Conservation (phyloP, 2,797 vertebrate genomes). For the Chaenodraco wilsoni region DNA sequence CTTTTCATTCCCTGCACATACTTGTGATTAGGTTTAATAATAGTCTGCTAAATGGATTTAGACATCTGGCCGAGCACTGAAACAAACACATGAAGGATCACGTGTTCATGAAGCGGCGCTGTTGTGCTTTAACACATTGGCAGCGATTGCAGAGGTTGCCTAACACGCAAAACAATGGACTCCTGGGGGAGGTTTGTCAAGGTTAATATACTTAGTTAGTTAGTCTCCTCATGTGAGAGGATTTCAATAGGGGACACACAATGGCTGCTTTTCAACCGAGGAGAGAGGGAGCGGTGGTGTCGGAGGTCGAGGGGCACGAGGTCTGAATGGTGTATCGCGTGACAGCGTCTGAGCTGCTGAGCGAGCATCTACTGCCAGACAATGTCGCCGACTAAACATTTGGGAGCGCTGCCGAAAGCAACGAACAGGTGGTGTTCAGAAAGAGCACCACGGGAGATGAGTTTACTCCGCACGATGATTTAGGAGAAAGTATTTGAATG, state of each 20-base stretch:
- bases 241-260: constrained; percentile 60
- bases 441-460: constrained; percentile 4
- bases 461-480: background rate
- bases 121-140: constrained; percentile 37
- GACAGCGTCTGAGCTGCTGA: constrained; percentile 59
- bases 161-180: constrained; percentile 30
- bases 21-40: constrained; percentile 27
- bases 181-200: constrained; percentile 40
- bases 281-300: constrained; percentile 24
- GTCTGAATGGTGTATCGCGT: constrained; percentile 55
- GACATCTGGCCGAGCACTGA: constrained; percentile 12
- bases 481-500: background rate
- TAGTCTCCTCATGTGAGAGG: constrained; percentile 54
- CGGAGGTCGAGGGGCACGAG: constrained; percentile 50
- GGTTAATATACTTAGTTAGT: constrained; percentile 57
- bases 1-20: constrained; percentile 22
- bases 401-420: constrained; percentile 19
- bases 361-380: constrained; percentile 38
- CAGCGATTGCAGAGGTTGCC: constrained; percentile 23
- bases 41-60: constrained; percentile 1
- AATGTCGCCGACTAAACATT: constrained; percentile 33
- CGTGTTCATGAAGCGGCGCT: constrained; percentile 28
- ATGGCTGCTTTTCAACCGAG: constrained; percentile 54
- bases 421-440: constrained; percentile 51
- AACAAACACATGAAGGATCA: constrained; percentile 24